Evolutionary conservation across 2,113 vertebrate species (phyloP).

Genomic region (Montifringilla adamsi): DNA sequence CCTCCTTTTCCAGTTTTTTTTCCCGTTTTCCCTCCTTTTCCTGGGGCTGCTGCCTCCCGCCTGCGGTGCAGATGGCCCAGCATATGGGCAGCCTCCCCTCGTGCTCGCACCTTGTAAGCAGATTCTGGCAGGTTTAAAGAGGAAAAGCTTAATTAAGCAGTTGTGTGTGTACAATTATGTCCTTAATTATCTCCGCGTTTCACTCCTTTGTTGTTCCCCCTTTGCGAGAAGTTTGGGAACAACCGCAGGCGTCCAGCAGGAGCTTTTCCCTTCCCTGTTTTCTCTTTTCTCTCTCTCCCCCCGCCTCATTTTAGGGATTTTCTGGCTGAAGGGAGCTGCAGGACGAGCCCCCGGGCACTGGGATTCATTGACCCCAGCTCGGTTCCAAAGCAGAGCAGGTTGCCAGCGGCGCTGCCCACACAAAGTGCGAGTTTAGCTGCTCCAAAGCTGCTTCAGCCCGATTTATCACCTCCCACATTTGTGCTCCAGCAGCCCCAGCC

Average conservation of each 20-base stretch:
- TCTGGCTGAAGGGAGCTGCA: background rate
- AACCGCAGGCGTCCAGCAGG: background rate
- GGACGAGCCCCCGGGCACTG: rapidly evolving
- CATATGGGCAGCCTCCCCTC: constrained; percentile 72
- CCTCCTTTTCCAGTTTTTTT: background rate
- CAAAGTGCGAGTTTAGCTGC: rapidly evolving
- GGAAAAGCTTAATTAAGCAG: constrained; percentile 79
- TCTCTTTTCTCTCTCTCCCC: background rate
- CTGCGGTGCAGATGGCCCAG: constrained; percentile 69
- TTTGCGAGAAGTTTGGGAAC: constrained; percentile 64
- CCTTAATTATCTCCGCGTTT: constrained; percentile 73
- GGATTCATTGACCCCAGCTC: background rate
- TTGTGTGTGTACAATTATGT: constrained; percentile 72
- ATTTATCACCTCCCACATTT: background rate
- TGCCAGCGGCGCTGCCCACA: background rate
- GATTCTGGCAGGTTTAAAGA: constrained; percentile 74
- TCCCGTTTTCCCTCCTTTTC: background rate
- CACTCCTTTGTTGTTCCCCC: constrained; percentile 60
- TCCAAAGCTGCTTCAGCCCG: background rate
- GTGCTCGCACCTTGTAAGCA: constrained; percentile 71
- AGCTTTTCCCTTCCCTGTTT: background rate
- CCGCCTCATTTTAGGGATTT: background rate
- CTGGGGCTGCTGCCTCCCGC: background rate
- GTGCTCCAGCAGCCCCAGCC: background rate
- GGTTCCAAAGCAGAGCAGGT: background rate